Evolutionary conservation across 35 echinoderm and acorn worm species (phyloP).

Genomic region (Lytechinus variegatus): DNA sequence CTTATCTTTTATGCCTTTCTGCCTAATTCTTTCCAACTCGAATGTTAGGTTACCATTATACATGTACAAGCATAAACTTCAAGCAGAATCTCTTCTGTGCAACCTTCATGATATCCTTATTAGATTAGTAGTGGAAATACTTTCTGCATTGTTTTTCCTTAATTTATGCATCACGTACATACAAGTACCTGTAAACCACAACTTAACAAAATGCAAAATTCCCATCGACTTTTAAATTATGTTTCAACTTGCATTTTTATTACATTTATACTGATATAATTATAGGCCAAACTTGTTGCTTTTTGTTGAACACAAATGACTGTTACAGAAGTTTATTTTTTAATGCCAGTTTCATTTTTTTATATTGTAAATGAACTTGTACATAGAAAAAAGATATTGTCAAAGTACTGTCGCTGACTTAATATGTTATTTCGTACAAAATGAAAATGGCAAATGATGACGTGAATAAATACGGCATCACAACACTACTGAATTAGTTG

Average conservation of each 20-base stretch:
- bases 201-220: neutral
- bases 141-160: neutral
- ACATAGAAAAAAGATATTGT: conserved; percentile 10
- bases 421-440: neutral
- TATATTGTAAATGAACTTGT: neutral
- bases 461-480: conserved; percentile 11
- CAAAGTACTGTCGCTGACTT: neutral
- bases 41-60: no score
- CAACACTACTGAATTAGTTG: neutral
- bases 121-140: neutral
- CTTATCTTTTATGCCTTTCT: no score
- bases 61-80: no score
- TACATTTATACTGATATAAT: neutral
- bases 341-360: neutral
- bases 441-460: neutral
- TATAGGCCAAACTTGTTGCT: neutral
- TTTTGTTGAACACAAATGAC: neutral
- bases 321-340: conserved; percentile 1
- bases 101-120: neutral
- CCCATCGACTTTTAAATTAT: neutral
- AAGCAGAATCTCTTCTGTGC: neutral
- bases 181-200: neutral
- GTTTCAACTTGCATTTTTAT: neutral
- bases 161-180: neutral
- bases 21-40: no score